These are phyloP conservation scores for Helicoverpa assulta DNA, from an alignment of 2,888 invertebrate species.

Conservation along the genomic window DNA sequence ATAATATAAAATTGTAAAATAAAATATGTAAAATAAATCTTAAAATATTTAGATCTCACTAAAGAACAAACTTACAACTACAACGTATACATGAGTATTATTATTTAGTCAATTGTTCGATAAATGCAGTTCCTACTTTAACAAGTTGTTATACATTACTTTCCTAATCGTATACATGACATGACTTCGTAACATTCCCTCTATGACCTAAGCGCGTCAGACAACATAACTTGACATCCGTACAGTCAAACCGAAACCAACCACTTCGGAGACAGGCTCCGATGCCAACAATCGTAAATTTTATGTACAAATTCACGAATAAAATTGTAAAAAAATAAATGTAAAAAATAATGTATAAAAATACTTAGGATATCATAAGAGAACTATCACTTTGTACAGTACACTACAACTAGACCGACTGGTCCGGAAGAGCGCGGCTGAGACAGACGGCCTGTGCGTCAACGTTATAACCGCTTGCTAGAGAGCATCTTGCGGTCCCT, in stretches of 20 bases:
- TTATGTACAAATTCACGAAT: slow-evolving; percentile 85
- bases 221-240: slow-evolving; percentile 78
- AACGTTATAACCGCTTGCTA: slow-evolving; percentile 4
- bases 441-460: slow-evolving; percentile 53
- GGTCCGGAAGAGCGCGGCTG: slow-evolving; percentile 80
- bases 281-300: slow-evolving; percentile 77
- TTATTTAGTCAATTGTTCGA: slow-evolving; percentile 83
- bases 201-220: slow-evolving; percentile 69
- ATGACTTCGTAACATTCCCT: slow-evolving; percentile 76
- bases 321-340: slow-evolving; percentile 89
- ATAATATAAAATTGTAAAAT: slow-evolving; percentile 70
- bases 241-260: slow-evolving; percentile 79
- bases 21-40: slow-evolving; percentile 70
- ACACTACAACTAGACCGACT: slow-evolving; percentile 83
- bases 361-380: slow-evolving; percentile 89
- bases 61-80: slow-evolving; percentile 85
- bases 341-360: slow-evolving; percentile 89
- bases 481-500: slow-evolving; percentile 21
- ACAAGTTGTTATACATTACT: slow-evolving; percentile 79
- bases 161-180: slow-evolving; percentile 86
- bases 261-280: slow-evolving; percentile 71
- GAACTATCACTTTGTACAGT: slow-evolving; percentile 90
- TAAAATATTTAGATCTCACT: slow-evolving; percentile 84
- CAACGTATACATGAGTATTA: slow-evolving; percentile 90
- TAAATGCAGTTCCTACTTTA: slow-evolving; percentile 87